Evolutionary conservation across 2,797 vertebrate species (phyloP).

Genomic region (Margarornis squamiger): DNA sequence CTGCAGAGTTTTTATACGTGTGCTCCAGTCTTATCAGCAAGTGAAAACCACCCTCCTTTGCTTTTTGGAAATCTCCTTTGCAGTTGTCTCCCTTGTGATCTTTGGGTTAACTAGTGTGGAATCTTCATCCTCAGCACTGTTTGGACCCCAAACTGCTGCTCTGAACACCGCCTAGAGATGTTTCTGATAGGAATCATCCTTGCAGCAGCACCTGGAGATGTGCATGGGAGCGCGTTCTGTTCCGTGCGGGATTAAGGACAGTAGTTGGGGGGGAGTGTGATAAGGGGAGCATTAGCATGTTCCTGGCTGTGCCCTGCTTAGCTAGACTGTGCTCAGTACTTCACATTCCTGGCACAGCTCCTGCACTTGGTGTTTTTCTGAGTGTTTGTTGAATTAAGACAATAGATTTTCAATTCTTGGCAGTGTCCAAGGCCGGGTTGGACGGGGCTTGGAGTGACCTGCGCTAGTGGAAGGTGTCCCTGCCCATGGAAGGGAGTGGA

Average conservation of each 20-base stretch:
- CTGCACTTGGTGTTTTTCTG: neutral
- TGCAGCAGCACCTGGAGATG: neutral
- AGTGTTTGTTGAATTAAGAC: neutral
- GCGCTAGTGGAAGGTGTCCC: accelerated
- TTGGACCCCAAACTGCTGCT: neutral
- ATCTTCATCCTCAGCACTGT: neutral
- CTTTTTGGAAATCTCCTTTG: neutral
- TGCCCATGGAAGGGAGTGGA: neutral
- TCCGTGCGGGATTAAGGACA: neutral
- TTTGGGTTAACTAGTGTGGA: neutral
- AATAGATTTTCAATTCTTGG: neutral
- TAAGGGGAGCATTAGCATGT: neutral
- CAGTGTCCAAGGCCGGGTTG: neutral
- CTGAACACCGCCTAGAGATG: accelerated
- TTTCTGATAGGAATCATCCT: accelerated
- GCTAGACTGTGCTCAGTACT: accelerated
- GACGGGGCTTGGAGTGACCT: neutral
- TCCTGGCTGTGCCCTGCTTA: neutral
- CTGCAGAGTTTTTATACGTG: accelerated
- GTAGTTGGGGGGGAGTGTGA: neutral
- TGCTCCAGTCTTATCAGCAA: neutral
- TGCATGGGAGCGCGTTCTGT: neutral
- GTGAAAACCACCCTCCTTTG: neutral
- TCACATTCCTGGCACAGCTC: neutral
- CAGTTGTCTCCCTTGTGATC: too few relatives aligned